Percentiles rank a stretch among this genome's conserved stretches.
Conservation (phyloP, 1,140 invertebrate species). For the Pseudomyrmex sp. region DNA sequence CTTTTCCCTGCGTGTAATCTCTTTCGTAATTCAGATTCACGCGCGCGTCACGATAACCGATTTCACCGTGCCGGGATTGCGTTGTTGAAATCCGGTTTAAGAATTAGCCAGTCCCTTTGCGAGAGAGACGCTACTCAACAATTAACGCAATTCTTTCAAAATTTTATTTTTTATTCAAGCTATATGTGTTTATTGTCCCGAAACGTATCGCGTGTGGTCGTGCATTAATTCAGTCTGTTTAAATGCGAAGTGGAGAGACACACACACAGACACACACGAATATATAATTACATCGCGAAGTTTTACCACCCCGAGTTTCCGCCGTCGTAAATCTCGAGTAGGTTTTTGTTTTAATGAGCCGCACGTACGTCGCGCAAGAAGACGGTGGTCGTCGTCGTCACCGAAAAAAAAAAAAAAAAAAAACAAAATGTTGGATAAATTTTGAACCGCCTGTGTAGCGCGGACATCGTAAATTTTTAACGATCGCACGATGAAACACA, state of each 20-base stretch:
- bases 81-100: neutral
- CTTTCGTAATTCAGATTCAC: slow-evolving; percentile 44
- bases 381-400: neutral
- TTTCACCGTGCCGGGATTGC: slow-evolving; percentile 14
- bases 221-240: neutral
- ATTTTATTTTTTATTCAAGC: neutral
- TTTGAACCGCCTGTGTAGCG: slow-evolving; percentile 13
- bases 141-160: neutral
- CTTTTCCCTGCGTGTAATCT: slow-evolving; percentile 12
- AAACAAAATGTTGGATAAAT: slow-evolving; percentile 32
- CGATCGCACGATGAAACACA: slow-evolving; percentile 50
- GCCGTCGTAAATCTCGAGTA: neutral
- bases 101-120: neutral
- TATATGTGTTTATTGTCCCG: neutral
- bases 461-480: slow-evolving; percentile 57
- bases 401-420: neutral
- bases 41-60: slow-evolving; percentile 11
- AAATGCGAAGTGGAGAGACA: no score
- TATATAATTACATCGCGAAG: neutral
- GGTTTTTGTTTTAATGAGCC: slow-evolving; percentile 12
- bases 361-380: neutral
- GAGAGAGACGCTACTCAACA: neutral
- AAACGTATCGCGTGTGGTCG: neutral
- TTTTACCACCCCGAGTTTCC: no score
- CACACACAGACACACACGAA: neutral